These are phyloP conservation scores for Alfaro cultratus DNA, from an alignment of 2,797 vertebrate species.

Conservation along the genomic window DNA sequence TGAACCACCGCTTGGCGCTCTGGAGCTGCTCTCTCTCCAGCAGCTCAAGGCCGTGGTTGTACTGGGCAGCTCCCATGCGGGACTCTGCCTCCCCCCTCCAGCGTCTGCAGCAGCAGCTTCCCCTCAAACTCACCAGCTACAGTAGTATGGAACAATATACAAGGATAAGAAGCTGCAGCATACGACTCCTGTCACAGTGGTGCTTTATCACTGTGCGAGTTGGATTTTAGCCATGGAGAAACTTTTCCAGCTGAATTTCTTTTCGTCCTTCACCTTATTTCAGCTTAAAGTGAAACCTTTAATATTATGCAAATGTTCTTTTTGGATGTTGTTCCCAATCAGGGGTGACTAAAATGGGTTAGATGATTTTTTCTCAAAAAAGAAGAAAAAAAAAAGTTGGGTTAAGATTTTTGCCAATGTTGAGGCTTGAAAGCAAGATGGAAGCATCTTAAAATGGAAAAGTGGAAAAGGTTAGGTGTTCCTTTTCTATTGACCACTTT, in stretches of 20 bases:
- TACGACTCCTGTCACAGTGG: slow-evolving; percentile 16
- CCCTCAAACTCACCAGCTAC: slow-evolving; percentile 21
- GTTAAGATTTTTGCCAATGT: neutral
- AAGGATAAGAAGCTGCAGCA: slow-evolving; percentile 23
- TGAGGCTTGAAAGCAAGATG: neutral
- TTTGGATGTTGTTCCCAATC: neutral
- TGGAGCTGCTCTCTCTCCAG: slow-evolving; percentile 42
- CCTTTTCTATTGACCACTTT: neutral
- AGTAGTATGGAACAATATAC: slow-evolving; percentile 42
- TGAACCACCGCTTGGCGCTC: slow-evolving; percentile 1
- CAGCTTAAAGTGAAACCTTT: neutral
- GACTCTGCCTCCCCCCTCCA: slow-evolving; percentile 5
- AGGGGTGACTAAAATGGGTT: neutral
- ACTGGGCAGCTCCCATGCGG: slow-evolving; percentile 42
- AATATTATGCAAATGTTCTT: neutral
- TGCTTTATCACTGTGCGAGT: slow-evolving; percentile 31
- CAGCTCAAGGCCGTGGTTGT: slow-evolving; percentile 50
- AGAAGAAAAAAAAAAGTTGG: neutral
- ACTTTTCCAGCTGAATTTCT: slow-evolving; percentile 1
- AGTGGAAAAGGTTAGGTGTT: neutral
- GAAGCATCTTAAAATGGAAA: neutral
- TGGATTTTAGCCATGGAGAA: slow-evolving; percentile 21
- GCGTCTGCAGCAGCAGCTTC: slow-evolving; percentile 10
- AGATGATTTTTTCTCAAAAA: neutral
- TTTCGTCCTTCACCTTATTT: neutral